Evolutionary conservation across 2,888 invertebrate species (phyloP).

Genomic region (Leptogaster cylindrica): DNA sequence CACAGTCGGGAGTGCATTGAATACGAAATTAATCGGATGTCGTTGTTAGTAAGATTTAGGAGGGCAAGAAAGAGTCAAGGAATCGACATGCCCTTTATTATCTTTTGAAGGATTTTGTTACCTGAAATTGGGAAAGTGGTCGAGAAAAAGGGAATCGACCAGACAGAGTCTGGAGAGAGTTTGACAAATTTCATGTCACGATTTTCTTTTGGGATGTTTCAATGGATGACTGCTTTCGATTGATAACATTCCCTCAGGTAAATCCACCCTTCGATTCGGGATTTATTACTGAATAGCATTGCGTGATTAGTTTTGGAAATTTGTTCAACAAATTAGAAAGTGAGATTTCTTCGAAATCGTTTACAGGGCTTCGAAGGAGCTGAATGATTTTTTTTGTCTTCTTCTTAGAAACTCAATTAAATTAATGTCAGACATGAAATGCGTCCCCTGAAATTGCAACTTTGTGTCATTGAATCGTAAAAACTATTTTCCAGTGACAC

Average conservation of each 20-base stretch:
- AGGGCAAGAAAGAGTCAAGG: slow-evolving; percentile 50
- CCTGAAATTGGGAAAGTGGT: slow-evolving; percentile 40
- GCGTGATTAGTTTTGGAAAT: slow-evolving; percentile 22
- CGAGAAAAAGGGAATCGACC: neutral
- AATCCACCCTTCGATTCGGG: slow-evolving; percentile 2
- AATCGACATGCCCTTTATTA: slow-evolving; percentile 43
- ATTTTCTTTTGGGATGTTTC: slow-evolving; percentile 38
- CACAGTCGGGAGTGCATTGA: slow-evolving; percentile 49
- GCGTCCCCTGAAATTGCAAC: too few species aligned
- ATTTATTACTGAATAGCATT: slow-evolving; percentile 32
- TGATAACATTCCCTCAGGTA: slow-evolving; percentile 38
- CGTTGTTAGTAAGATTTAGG: slow-evolving; percentile 56
- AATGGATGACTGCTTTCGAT: slow-evolving; percentile 18
- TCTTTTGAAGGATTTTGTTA: slow-evolving; percentile 12
- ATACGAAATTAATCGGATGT: slow-evolving; percentile 58
- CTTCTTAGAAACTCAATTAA: too few species aligned
- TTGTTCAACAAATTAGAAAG: too few species aligned
- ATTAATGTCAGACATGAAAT: too few species aligned
- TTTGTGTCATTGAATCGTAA: too few species aligned
- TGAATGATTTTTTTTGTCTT: too few species aligned
- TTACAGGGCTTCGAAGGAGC: too few species aligned
- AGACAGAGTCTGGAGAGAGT: slow-evolving; percentile 36
- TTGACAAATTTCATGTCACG: slow-evolving; percentile 51
- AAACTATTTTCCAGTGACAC: too few species aligned
- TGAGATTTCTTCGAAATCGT: too few species aligned